Base-by-base conservation (phyloP, 2,888 invertebrate genomes). In the Lobophora halterata region DNA sequence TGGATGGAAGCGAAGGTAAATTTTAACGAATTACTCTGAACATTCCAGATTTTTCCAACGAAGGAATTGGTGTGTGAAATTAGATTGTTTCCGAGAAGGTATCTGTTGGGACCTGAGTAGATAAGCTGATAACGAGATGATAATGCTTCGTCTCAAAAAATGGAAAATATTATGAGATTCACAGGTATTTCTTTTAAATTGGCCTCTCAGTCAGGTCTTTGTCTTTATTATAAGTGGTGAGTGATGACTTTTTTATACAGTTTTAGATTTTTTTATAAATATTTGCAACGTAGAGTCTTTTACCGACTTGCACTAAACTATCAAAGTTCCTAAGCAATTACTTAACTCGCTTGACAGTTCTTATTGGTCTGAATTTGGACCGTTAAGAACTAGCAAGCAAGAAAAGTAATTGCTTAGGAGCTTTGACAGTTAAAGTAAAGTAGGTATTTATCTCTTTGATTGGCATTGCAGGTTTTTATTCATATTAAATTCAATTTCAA, bases 61-160 rank as follows among this genome's bases (percentile, higher is more conserved):
- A 61, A 72, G 59, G 66, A 70, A 72, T 71, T 62, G 70, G 71
- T 61, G 70, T 74, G 75, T 75, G 73, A 74, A 75, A 75, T 75
- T 68, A 71, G 70, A 67, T 69, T 71, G 73, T 65, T 67, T 61
- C 63, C 58, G 44, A 43, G 42, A n/a, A n/a, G n/a, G n/a, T 32
- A 28, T 59, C 52, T 47, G 40, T 55, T 42, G 42, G 44, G 43
- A 35, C n/a, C n/a, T 37, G 27, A 24, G 34, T 11, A 33, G 29
- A 33, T 37, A 20, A 25, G 30, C 26, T 33, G 31, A 40, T 44
- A 34, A 33, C 19, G 14, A 31, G 27, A 42, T 37, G 13, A 29
- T 25, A 28, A 28, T 19, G 25, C 19, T 25, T 18, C 17, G 14
- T 26, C 16, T 27, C 25, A 17, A 11, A 18, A 41, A 35, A 41